A percentile compares a stretch with the other conserved stretches of the same genome.
Conservation (phyloP, 2,113 vertebrate genomes). For the Rhynchomys soricoides region DNA sequence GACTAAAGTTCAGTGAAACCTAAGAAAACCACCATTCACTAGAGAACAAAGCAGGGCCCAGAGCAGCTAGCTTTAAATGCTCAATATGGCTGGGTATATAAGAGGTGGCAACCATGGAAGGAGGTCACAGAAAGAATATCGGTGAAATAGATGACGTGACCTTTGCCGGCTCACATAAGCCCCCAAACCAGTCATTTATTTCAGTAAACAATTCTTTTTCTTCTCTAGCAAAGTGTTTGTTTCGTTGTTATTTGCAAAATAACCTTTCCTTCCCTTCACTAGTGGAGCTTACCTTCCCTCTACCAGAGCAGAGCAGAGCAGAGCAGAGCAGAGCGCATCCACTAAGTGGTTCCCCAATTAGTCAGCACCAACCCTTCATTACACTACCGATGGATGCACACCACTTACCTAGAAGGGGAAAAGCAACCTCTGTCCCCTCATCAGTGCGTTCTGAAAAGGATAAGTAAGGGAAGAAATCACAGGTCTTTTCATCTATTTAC, state of each 20-base stretch:
- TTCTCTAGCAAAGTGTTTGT: not conserved
- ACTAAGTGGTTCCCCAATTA: constrained; percentile 45
- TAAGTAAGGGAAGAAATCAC: constrained; percentile 79
- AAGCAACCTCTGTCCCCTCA: constrained; percentile 75
- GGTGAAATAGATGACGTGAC: constrained; percentile 36
- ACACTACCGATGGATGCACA: constrained; percentile 73
- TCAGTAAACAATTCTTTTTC: constrained; percentile 29
- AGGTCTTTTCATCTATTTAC: constrained; percentile 72
- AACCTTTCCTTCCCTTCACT: constrained; percentile 46
- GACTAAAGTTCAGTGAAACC: not conserved
- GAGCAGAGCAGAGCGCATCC: constrained; percentile 57
- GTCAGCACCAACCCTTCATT: constrained; percentile 51
- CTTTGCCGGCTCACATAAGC: not conserved
- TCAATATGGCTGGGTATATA: not conserved
- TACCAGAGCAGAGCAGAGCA: constrained; percentile 60
- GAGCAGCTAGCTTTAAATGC: constrained; percentile 19
- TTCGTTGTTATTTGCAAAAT: constrained; percentile 11
- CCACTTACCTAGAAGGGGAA: constrained; percentile 75
- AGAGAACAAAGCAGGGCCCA: not conserved
- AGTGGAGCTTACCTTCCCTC: constrained; percentile 65
- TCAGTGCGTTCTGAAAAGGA: constrained; percentile 77
- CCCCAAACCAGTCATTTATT: constrained; percentile 14
- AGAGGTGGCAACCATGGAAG: not conserved
- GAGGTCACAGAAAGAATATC: constrained; percentile 6
- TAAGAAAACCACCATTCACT: constrained; percentile 33